These are phyloP conservation scores for Oasisia sp. DNA, from an alignment of 2,888 invertebrate genomes.

Conservation along the genomic window DNA sequence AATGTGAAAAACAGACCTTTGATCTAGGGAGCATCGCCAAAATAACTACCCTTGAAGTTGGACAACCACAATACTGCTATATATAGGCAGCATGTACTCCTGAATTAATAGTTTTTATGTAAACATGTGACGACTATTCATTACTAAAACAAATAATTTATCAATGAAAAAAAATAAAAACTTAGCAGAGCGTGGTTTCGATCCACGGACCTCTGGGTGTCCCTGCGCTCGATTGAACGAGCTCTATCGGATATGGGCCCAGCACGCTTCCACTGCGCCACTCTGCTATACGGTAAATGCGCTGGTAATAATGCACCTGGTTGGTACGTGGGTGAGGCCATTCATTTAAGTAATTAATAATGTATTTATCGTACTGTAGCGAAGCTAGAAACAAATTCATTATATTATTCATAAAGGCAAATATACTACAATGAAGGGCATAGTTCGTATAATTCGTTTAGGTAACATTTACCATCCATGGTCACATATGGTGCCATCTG, in stretches of 20 bases:
- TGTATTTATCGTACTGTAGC: neutral
- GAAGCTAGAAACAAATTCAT: neutral
- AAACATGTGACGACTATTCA: neutral
- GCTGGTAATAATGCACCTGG: neutral
- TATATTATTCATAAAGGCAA: neutral
- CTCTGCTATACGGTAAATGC: neutral
- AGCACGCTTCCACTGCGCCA: constrained; percentile 30
- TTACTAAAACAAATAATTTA: neutral
- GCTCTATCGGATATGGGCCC: constrained; percentile 24
- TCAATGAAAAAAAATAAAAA: neutral
- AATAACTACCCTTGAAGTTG: no score
- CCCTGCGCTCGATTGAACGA: neutral
- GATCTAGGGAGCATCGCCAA: no score
- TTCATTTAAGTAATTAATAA: neutral
- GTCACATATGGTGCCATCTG: neutral
- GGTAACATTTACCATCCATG: neutral
- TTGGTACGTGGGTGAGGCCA: neutral
- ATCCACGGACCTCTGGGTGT: constrained; percentile 29
- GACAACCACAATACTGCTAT: no score
- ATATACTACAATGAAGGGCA: neutral
- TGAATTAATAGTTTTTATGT: neutral
- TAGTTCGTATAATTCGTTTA: neutral
- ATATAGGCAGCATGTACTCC: no score
- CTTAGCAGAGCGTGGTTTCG: constrained; percentile 29
- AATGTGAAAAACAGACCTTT: no score